Conservation (phyloP, 1,140 invertebrate genomes). For the Drosophila albomicans region DNA sequence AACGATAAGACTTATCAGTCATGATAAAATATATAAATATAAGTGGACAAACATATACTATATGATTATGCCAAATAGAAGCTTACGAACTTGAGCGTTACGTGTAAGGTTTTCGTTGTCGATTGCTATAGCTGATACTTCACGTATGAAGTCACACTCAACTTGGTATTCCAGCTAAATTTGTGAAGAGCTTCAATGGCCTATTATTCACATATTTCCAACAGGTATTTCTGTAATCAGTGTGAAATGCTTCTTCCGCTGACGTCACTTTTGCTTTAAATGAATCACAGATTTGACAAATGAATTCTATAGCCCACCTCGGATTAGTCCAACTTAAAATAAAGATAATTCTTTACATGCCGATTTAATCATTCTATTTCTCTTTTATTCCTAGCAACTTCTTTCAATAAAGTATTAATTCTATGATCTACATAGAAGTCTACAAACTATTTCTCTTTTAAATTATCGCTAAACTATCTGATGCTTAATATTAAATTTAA, state of each 20-base stretch:
- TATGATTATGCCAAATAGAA: slow-evolving; percentile 10
- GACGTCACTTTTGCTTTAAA: not conserved
- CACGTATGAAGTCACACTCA: not conserved
- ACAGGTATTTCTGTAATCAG: not conserved
- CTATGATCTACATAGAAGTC: too few species aligned
- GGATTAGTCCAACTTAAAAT: not conserved
- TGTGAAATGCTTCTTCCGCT: not conserved
- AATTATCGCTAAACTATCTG: too few species aligned
- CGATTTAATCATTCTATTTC: too few species aligned
- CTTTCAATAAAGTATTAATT: too few species aligned
- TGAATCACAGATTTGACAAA: slow-evolving; percentile 13
- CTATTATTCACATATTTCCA: too few species aligned
- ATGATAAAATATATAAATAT: too few species aligned
- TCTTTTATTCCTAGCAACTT: too few species aligned
- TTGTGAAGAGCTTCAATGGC: not conserved
- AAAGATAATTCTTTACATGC: not conserved
- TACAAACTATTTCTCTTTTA: too few species aligned
- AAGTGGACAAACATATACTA: too few species aligned
- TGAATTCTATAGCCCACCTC: not conserved
- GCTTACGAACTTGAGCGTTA: slow-evolving; percentile 3
- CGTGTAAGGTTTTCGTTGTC: not conserved
- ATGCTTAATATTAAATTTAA: too few species aligned
- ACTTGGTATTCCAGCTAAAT: not conserved
- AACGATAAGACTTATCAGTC: slow-evolving; percentile 21
- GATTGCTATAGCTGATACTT: not conserved